phyloP scores from a whole-genome alignment of 1,140 invertebrate genomes.

The Macrobrachium nipponense region DNA sequence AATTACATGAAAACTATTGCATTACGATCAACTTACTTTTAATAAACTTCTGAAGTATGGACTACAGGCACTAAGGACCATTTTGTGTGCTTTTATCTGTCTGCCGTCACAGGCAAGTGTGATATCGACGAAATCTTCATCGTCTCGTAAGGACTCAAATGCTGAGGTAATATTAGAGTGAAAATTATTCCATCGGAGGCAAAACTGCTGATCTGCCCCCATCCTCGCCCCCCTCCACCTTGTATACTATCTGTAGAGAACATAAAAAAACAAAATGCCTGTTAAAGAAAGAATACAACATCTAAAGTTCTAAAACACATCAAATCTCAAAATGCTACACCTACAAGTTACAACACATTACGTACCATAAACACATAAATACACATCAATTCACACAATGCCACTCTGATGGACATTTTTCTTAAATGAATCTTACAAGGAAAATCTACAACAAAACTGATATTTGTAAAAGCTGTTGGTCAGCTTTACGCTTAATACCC shows the following conservation, averaged over 20 bases:
- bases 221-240: slow-evolving; percentile 64
- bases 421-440: no score
- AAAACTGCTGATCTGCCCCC: slow-evolving; percentile 71
- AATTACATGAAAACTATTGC: no score
- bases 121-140: slow-evolving; percentile 71
- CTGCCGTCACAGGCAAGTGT: slow-evolving; percentile 69
- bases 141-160: slow-evolving; percentile 67
- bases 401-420: no score
- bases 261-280: not conserved
- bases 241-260: slow-evolving; percentile 61
- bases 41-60: slow-evolving; percentile 79
- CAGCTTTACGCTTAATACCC: no score
- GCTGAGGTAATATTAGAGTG: slow-evolving; percentile 69
- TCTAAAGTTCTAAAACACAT: not conserved
- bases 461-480: no score
- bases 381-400: no score
- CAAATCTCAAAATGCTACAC: not conserved
- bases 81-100: slow-evolving; percentile 69
- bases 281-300: not conserved
- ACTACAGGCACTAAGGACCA: slow-evolving; percentile 71
- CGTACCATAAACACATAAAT: no score
- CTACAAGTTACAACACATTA: no score
- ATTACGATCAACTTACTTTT: slow-evolving; percentile 70
- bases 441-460: no score
- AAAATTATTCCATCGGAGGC: slow-evolving; percentile 75